A percentile compares a stretch with the other conserved stretches of the same genome.
Conservation (phyloP, 2,888 invertebrate species). For the Strigamia transsilvanica region DNA sequence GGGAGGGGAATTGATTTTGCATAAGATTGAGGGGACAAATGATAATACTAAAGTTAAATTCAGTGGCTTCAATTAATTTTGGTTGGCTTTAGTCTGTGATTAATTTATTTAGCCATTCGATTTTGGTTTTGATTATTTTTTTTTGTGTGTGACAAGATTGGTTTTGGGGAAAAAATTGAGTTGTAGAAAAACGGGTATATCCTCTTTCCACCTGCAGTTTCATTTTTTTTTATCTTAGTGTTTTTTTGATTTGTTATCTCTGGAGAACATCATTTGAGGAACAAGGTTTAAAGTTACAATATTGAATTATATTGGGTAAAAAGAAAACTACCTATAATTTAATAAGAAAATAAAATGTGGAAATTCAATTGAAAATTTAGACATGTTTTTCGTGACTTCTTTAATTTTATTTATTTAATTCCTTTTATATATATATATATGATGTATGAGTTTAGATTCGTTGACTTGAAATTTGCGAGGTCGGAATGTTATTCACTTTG, state of each 20-base stretch:
- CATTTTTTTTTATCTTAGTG: too few species aligned
- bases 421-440: neutral
- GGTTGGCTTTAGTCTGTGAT: too few species aligned
- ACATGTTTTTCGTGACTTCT: neutral
- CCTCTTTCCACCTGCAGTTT: neutral
- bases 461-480: constrained; percentile 7
- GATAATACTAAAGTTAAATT: neutral
- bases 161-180: neutral
- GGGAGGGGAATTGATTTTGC: too few species aligned
- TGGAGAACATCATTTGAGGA: neutral
- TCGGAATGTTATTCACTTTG: neutral
- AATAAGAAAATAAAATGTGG: neutral
- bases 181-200: neutral
- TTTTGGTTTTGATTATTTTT: too few species aligned
- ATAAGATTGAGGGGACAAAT: too few species aligned
- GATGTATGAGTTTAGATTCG: neutral
- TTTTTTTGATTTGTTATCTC: neutral
- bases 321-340: too few species aligned
- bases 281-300: neutral
- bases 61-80: neutral
- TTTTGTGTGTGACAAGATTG: too few species aligned
- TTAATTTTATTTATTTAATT: constrained; percentile 1
- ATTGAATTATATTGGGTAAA: neutral
- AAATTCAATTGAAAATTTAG: neutral
- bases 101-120: too few species aligned